Evolutionary conservation across 2,888 invertebrate genomes (phyloP), one percentile per base, ranked within the genome.

Genomic region (Cantharis rustica): DNA sequence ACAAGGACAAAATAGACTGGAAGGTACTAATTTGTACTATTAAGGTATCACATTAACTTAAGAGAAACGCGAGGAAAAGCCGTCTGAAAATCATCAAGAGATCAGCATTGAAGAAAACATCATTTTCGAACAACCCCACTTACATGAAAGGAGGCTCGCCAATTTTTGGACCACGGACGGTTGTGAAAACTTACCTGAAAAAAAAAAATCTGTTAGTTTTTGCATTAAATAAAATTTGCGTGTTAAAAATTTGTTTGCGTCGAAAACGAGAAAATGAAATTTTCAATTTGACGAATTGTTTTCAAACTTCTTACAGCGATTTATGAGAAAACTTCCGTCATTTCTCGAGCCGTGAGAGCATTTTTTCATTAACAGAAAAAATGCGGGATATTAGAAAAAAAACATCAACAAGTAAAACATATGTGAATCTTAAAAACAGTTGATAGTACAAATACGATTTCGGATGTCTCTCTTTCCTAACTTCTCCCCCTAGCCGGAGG

Each of bases 401-500:
- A 64, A 16, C 64, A 64, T 64, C 64, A 64, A 64, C 64, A 64
- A 66, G 64, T 66, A 20, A 20, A 66, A 17, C 64, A 66, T 23
- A 66, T 66, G 64, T 20, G 64, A 20, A 66, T 66, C 64, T 66
- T 66, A 69, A 71, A 26, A 27, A 69, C 64, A 70, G 77, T 72
- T 77, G 77, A 76, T 73, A 76, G 75, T 71, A 72, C 71, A 79
- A 75, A 78, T 75, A 66, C 70, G 71, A 79, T 80, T 81, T 80
- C 76, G 80, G 80, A 76, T 78, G 79, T 79, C 79, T 78, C 77
- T 78, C 76, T 76, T 75, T 78, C 75, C 81, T n/a, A 47, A 75
- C 76, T 78, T 78, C 77, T 80, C 73, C 81, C 83, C 81, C 81
- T 79, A 73, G 74, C 72, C 79, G 77, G 70, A 71, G 70, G 75